These are phyloP conservation scores for Ceuthmochares aereus DNA, from an alignment of 2,113 vertebrate species.

Conservation along the genomic window DNA sequence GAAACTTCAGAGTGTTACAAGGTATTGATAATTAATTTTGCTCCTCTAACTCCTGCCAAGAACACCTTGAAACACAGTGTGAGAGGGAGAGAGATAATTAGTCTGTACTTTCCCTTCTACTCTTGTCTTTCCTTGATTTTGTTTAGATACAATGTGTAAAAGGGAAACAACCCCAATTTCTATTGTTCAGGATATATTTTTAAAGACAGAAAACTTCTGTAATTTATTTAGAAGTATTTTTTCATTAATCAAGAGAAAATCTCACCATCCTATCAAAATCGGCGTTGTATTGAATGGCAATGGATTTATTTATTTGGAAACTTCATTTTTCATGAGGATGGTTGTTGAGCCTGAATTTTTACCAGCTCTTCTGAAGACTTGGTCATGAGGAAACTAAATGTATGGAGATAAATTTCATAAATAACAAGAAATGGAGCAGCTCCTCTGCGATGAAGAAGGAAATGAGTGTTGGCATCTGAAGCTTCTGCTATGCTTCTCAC, in stretches of 20 bases:
- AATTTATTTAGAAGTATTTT: not conserved
- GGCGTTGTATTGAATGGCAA: not conserved
- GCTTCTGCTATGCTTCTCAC: not conserved
- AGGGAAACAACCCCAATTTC: not conserved
- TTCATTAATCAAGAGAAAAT: not conserved
- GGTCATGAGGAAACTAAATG: conserved; percentile 25
- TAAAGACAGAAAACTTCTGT: not conserved
- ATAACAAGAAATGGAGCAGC: not conserved
- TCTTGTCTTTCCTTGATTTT: not conserved
- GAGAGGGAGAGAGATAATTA: not conserved
- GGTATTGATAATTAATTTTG: not conserved
- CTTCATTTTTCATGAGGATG: not conserved
- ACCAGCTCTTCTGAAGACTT: not conserved
- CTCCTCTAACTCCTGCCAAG: not conserved
- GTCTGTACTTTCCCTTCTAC: not conserved
- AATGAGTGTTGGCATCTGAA: not conserved
- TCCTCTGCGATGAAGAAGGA: not conserved
- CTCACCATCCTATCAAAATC: not conserved
- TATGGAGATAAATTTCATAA: not conserved
- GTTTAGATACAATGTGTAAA: not conserved
- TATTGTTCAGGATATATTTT: not conserved
- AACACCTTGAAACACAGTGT: not conserved
- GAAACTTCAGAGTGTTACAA: not conserved
- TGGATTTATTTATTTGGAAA: not conserved
- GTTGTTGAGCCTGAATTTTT: not conserved